Base-by-base conservation (phyloP, 1,140 invertebrate species). In the Pygmarrhopalites habei region DNA sequence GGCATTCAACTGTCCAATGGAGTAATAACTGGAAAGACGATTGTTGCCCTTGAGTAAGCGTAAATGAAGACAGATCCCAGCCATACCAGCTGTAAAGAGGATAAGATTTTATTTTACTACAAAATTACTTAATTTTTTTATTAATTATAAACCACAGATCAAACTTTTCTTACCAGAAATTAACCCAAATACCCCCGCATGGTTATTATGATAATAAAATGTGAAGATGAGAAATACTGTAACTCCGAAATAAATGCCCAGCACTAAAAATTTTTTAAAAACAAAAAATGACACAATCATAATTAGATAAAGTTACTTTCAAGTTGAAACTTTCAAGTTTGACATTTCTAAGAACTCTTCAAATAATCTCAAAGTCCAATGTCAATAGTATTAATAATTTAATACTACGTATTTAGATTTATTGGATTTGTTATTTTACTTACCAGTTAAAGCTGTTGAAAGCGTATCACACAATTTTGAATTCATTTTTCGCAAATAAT, bases 171-270 rank as follows among this genome's bases (percentile, higher is more conserved):
- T 64, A 71, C 69, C 69, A 44, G 69, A 71, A 39, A 71, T 56
- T 25, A 71, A 39, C 28, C 69, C 69, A 59, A 63, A 71, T 12
- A 35, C 53, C 29, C 69, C 69, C 23, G 69, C 69, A 62, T 64
- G 60, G 52, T 47, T 63, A 58, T 71, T 71, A 15, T 68, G 58
- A 39, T 68, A 71, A 58, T 65, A 61, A 56, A 71, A 71, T 23
- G 69, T 67, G 39, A 71, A 71, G 14, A 71, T 28, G 25, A 67
- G 60, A 26, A 71, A 71, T 14, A 71, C 57, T 1, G 69, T 68
- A 5, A 71, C 30, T 25, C 69, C 69, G 53, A 67, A 71, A 59
- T 68, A 71, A 30, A 71, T 61, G n/a, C 69, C 69, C 30, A 71
- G 49, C 0, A 46, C 39, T n/a, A n/a, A n/a, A n/a, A n/a, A n/a